Evolutionary conservation across 2,113 vertebrate species (phyloP), one percentile per base, ranked within the genome.

Genomic region (Podarcis cretensis): DNA sequence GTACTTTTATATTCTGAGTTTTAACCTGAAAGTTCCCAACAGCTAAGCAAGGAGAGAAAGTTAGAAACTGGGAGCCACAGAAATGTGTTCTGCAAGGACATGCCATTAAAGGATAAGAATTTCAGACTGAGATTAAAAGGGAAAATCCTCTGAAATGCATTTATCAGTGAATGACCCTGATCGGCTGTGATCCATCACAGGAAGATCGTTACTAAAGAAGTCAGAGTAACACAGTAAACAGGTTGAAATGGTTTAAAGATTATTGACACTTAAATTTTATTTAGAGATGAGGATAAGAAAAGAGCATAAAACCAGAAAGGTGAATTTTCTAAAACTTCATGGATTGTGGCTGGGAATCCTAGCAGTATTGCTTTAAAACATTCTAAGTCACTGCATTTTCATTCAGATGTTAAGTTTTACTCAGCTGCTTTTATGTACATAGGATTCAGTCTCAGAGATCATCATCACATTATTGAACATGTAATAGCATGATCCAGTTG

Each of bases 161-260:
- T 97, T 97, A 97, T 97, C 96, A 96, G 95, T 91, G 93, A 96
- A 96, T 96, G 93, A 96, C 96, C 94, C 95, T 95, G 95, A 96
- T 97, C 95, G 93, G 89, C 94, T 92, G 83, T 94, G 94, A 94
- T 95, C 93, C 92, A 94, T 96, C 95, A 93, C 91, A 92, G 83
- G 73, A 89, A 95, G 94, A 96, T 96, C 93, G 89, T 76, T 91
- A 90, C 82, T 90, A 86, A 12, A 90, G 83, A 96, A 93, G 6
- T 96, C 95, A 96, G 89, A 74, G 86, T 89, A 92, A 90, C 89
- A 86, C 73, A 94, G 90, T 74, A 96, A 96, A 91, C 88, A 93
- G 93, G 93, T 95, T 94, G 93, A 96, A 96, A 96, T 95, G 93
- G 90, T 89, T 96, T 96, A 96, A 91, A 95, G 95, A 96, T 97